Evolutionary conservation across 2,113 vertebrate species (phyloP).

Genomic region (Vidua macroura): DNA sequence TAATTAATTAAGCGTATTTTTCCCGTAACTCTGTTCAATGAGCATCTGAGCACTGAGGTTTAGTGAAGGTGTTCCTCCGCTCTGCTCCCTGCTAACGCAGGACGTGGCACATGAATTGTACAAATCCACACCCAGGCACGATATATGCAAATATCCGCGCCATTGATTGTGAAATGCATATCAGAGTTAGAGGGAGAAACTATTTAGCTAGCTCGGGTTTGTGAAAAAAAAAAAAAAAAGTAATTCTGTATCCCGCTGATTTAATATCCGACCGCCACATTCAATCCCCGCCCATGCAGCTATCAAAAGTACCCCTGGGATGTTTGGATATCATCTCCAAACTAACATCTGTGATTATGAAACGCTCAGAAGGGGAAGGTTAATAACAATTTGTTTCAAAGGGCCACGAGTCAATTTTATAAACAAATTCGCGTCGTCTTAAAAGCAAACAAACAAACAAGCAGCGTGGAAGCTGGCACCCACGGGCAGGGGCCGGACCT

Average conservation of each 20-base stretch:
- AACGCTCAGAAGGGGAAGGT: slow-evolving; percentile 44
- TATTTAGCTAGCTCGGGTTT: slow-evolving; percentile 1
- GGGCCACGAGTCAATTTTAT: slow-evolving; percentile 1
- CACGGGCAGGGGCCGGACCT: not conserved
- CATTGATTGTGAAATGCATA: slow-evolving; percentile 34
- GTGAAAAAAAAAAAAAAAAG: slow-evolving; percentile 20
- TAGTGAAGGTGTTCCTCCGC: slow-evolving; percentile 1
- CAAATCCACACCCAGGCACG: slow-evolving; percentile 2
- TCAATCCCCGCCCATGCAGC: slow-evolving; percentile 43
- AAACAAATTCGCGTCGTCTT: not conserved
- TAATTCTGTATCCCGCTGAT: slow-evolving; percentile 65
- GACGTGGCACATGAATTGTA: not conserved
- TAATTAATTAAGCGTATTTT: slow-evolving; percentile 13
- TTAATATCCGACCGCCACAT: slow-evolving; percentile 63
- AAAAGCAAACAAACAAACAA: not conserved
- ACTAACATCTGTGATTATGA: slow-evolving; percentile 41
- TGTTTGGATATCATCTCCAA: slow-evolving; percentile 66
- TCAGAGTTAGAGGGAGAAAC: slow-evolving; percentile 17
- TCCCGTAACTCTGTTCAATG: not conserved
- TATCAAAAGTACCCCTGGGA: slow-evolving; percentile 49
- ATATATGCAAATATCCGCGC: slow-evolving; percentile 10
- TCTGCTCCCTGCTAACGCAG: not conserved
- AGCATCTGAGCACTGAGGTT: not conserved
- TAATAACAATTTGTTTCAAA: slow-evolving; percentile 29
- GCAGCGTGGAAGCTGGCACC: not conserved